phyloP scores from a whole-genome alignment of 1,140 invertebrate genomes.

The Agrilus planipennis region DNA sequence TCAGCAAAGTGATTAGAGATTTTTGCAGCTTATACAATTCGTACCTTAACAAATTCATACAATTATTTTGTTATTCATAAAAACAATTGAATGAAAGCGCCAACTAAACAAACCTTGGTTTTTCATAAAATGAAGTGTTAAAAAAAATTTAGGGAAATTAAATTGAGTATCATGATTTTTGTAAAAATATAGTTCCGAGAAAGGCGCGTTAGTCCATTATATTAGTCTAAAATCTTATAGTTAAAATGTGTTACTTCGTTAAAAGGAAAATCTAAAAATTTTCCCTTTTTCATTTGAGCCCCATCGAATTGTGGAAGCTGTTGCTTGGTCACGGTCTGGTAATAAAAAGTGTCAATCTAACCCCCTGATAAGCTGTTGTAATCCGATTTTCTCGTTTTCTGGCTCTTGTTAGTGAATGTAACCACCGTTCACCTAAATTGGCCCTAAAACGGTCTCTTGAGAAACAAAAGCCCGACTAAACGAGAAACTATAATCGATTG shows the following conservation, averaged over 20 bases:
- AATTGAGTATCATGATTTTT: too few species aligned
- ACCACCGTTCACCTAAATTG: slow-evolving; percentile 24
- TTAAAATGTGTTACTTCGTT: background rate
- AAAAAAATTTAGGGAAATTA: too few species aligned
- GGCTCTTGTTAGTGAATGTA: slow-evolving; percentile 26
- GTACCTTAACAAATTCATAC: too few species aligned
- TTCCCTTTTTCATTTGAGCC: background rate
- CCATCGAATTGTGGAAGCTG: background rate
- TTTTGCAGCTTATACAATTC: too few species aligned
- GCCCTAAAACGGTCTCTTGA: slow-evolving; percentile 16
- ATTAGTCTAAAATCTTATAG: too few species aligned
- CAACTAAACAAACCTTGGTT: too few species aligned
- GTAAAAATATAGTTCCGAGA: too few species aligned
- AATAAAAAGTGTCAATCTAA: slow-evolving; percentile 28
- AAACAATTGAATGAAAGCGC: too few species aligned
- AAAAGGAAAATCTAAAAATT: background rate
- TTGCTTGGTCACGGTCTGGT: slow-evolving; percentile 8
- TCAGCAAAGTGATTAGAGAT: too few species aligned
- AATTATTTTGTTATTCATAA: too few species aligned
- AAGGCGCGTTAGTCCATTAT: too few species aligned
- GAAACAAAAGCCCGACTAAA: slow-evolving; percentile 7
- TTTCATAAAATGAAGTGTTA: too few species aligned
- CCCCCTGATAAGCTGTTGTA: slow-evolving; percentile 28
- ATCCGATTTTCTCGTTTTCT: slow-evolving; percentile 31
- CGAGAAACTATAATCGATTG: background rate